A percentile compares a stretch with the other conserved stretches of the same genome.
These are phyloP conservation scores for Cylindroiulus punctatus DNA, from an alignment of 2,888 invertebrate genomes.

Conservation along the genomic window DNA sequence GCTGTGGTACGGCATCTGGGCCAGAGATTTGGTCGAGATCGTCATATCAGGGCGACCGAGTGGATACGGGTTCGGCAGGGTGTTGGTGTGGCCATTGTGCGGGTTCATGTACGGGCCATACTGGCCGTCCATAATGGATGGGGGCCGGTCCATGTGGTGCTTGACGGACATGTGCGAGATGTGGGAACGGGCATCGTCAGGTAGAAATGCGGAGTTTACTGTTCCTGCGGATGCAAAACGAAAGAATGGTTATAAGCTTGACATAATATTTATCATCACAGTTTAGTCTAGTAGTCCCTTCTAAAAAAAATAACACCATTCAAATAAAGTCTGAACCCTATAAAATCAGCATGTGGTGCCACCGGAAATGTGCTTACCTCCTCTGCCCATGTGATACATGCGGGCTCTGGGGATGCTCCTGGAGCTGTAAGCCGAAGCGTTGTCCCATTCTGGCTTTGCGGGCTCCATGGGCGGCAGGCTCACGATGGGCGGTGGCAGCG, in stretches of 20 bases:
- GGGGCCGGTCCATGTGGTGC: conserved; percentile 69
- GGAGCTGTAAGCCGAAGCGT: conserved; percentile 89
- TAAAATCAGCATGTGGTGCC: no score
- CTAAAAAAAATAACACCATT: no score
- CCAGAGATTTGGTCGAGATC: conserved; percentile 55
- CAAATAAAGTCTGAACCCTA: no score
- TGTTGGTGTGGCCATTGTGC: conserved; percentile 25
- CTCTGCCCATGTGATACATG: conserved; percentile 78
- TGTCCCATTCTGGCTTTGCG: conserved; percentile 76
- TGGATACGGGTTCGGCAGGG: conserved; percentile 56
- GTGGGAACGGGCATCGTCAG: conserved; percentile 80
- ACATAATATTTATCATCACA: no score
- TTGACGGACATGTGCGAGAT: conserved; percentile 72
- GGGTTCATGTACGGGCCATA: conserved; percentile 79
- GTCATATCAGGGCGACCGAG: conserved; percentile 57
- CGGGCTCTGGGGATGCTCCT: conserved; percentile 88
- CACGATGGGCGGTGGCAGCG: conserved; percentile 58
- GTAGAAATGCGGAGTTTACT: conserved; percentile 67
- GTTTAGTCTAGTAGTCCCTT: no score
- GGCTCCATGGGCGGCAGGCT: conserved; percentile 57
- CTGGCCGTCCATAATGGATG: conserved; percentile 81
- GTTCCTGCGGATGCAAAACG: conserved; percentile 62
- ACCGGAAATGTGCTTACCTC: conserved; percentile 60
- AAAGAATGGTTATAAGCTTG: background rate
- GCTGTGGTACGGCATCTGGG: conserved; percentile 54